Evolutionary conservation across 2,113 vertebrate species (phyloP), one percentile per base, ranked within the genome.

Genomic region (Ceyx melanurus): DNA sequence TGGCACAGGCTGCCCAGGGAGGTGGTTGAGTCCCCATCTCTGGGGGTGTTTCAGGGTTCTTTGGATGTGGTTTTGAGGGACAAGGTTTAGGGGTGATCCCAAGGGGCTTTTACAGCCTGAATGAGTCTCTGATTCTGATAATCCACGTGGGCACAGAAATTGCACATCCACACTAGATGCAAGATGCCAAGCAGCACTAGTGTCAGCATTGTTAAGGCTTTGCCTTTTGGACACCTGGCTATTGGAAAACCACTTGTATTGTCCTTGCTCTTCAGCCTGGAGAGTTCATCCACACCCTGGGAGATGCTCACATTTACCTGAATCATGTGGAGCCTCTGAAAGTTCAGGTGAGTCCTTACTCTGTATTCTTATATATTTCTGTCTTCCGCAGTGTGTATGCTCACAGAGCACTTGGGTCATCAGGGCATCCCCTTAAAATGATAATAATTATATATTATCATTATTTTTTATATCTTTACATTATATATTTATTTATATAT

Each of bases 281-380:
- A 46, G 99, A 99, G 85, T 99, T 99, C 79, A 97, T 99, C 88
- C 99, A 99, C 84, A 99, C 99, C 1, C 94, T 99, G 93, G 99
- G 99, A 89, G 99, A 99, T 77, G 99, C 99, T 77, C 99, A 99
- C 91, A 64, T 99, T 95, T 99, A 99, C 95, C 60, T 98, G 90
- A 99, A 99, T 95, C 99, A 99, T 60, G 94, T 99, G 4, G 98
- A 99, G 87, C 98, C 99, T 10, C 98, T 99, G 13, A 98, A 98
- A 97, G 95, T 93, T 60, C 99, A 99, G 98, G 99, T 99, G 93
- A 89, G 97, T 92, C 29, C 26, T 76, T 67, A 7, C 0, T 88
- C 31, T 74, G 14, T 72, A 35, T 62, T 67, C 48, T 62, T 66
- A 7, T 31, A 4, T 68, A 7, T 12, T 89, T 89, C 53, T 80